Evolutionary conservation across 1,140 invertebrate genomes (phyloP), one percentile per base, ranked within the genome.

Genomic region (Drosophila carrolli): DNA sequence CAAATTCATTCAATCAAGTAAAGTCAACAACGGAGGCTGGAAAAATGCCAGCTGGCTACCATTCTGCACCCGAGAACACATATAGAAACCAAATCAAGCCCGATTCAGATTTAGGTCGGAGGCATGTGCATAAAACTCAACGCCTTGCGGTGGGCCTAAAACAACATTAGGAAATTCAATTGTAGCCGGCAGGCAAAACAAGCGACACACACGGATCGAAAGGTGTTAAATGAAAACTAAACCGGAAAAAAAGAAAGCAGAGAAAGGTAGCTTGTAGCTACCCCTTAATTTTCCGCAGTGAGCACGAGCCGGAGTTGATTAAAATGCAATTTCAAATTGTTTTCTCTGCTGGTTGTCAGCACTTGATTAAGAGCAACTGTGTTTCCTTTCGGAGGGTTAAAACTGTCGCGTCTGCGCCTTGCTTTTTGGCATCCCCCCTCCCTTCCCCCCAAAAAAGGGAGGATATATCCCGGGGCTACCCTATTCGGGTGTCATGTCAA

Each of bases 281-380:
- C 56, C 61, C 57, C 61, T 44, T 35, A 19, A 16, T 38, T 54
- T 54, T 23, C 35, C 16, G n/a, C 14, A 23, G n/a, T 38, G n/a
- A 48, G 40, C 53, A 56, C 54, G 75, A 78, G 63, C 46, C 43
- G 62, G 61, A 81, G 85, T 89, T 81, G 65, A 89, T 89, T 89
- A 89, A 90, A 89, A 89, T 89, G 77, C 85, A 84, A 89, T 89
- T 89, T 75, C 40, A 67, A 76, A 83, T 80, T 85, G 78, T 81
- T 85, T 81, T 86, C 68, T 74, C 62, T 57, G 63, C 47, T 57
- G 79, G 73, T 89, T 89, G 84, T 89, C 84, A 84, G 75, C 84
- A 89, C 84, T 89, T 89, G 84, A 88, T 88, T 88, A 88, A 84
- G 73, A 89, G 80, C 83, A 84, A 75, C 81, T 75, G 79, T 75